These are phyloP conservation scores for Steinernema feltiae DNA, from an alignment of 1,140 invertebrate species.

Conservation along the genomic window DNA sequence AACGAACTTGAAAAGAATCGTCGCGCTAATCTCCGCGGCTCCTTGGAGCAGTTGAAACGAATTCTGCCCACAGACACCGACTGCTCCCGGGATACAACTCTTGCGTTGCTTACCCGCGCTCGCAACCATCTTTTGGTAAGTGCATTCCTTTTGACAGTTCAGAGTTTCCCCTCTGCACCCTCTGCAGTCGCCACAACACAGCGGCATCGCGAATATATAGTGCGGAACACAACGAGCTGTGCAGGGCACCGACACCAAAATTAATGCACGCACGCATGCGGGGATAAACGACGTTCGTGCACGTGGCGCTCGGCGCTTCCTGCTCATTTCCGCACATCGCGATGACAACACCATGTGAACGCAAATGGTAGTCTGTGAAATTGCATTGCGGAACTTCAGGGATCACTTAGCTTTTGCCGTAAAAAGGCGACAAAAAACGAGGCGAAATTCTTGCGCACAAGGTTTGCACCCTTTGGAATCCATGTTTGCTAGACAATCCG, in stretches of 20 bases:
- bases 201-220: too few species aligned
- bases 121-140: slow-evolving; percentile 53
- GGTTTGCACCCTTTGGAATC: background rate
- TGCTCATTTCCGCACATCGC: background rate
- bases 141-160: too few species aligned
- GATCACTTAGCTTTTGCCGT: too few species aligned
- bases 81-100: slow-evolving; percentile 49
- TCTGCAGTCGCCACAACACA: background rate
- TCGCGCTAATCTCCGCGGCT: slow-evolving; percentile 50
- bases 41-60: slow-evolving; percentile 47
- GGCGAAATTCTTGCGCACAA: too few species aligned
- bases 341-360: too few species aligned
- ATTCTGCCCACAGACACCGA: slow-evolving; percentile 51
- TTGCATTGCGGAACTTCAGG: too few species aligned
- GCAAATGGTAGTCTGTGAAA: too few species aligned
- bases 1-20: slow-evolving; percentile 57
- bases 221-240: too few species aligned
- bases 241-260: background rate
- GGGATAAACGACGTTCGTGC: background rate
- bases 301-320: background rate
- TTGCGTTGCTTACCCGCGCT: slow-evolving; percentile 53
- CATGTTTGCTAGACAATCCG: background rate
- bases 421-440: too few species aligned
- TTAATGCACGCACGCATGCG: background rate
- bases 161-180: background rate